Base-by-base conservation (phyloP, 2,113 vertebrate species). In the Lophotis ruficrista region DNA sequence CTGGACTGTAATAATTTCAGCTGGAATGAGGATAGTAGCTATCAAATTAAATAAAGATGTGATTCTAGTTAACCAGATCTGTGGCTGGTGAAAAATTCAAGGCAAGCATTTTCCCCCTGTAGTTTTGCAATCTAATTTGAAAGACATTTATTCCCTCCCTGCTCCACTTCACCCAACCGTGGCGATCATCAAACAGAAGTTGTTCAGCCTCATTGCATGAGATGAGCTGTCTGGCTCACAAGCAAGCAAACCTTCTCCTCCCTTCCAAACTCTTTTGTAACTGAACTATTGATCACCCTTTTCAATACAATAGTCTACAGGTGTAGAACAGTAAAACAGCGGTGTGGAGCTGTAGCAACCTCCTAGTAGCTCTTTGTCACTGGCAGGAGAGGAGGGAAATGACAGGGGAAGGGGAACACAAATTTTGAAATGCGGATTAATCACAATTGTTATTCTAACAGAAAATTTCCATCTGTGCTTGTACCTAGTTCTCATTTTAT, bases 121-220 rank as follows among this genome's bases (percentile, higher is more conserved):
- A 94, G 88, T 90, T 95, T 79, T 82, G 90, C 83, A 90, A 84
- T 92, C 92, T 92, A 89, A 93, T 96, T 96, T 82, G 72, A 90
- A 88, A 95, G 83, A 82, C 90, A 89, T 91, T 92, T 96, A 97
- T 93, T 91, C 89, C 73, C 78, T 94, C 65, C 38, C 72, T 87
- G 93, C 68, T 91, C 72, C 57, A 60, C 80, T 96, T 94, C 87
- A 84, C 60, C 81, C 93, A 93, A 22, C 83, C 30, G 4, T 93
- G 91, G 89, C 37, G 9, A 89, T 93, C 80, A 91, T 91, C 87
- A 84, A 92, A 92, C 56, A 96, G 86, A 86, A 95, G 90, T 90
- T 90, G 83, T 92, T 96, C 94, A 95, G 96, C 88, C 80, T 95
- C 92, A 75, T 95, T 93, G 83, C 69, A 48, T 87, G 95, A 93